Base-by-base conservation (phyloP, 2,797 vertebrate species). In the Gymnothorax reevesii region DNA sequence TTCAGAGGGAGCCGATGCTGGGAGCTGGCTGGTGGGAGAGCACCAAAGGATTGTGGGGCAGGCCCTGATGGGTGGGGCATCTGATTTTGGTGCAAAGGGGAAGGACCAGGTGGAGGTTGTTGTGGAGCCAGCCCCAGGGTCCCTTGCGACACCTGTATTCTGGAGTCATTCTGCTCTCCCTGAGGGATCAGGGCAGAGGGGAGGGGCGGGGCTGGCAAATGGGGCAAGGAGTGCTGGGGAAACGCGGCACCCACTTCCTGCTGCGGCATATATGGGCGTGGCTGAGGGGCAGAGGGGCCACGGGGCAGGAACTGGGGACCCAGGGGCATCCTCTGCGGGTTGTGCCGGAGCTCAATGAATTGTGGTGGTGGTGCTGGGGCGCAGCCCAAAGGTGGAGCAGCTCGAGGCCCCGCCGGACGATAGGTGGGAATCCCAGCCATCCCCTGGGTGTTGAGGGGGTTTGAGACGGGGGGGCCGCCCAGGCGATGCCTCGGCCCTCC, bases 301-400 rank as follows among this genome's bases (percentile, higher is more conserved):
- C 97, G 97, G 7, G 94, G 96, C 94, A 94, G 89, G 84, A 97
- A 95, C 90, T 97, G 91, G 20, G 96, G 91, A 57, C 96, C 92
- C 54, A 96, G 88, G 0, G 96, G 94, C 54, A 97, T 93, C 88
- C 98, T 98, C 93, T 98, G 98, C 84, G 97, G 90, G 85, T 99
- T 99, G 94, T 99, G 99, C 57, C 98, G 95, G 84, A 99, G 92
- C 93, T 99, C 99, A 85, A 99, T 99, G 91, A 99, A 99, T 87
- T 99, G 98, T 0, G 97, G 93, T 0, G 98, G 95, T 1, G 96
- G 94, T 66, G 93, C 95, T 12, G 97, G 94, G 87, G 96, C 91
- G 2, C 97, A 90, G 84, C 92, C 84, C 88, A 95, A 95, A 6
- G 10, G 33, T 87, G 95, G 90, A 62, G 90, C 84, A 83, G 96